Evolutionary conservation across 2,113 vertebrate genomes (phyloP).

Genomic region (Coregonus clupeaformis): DNA sequence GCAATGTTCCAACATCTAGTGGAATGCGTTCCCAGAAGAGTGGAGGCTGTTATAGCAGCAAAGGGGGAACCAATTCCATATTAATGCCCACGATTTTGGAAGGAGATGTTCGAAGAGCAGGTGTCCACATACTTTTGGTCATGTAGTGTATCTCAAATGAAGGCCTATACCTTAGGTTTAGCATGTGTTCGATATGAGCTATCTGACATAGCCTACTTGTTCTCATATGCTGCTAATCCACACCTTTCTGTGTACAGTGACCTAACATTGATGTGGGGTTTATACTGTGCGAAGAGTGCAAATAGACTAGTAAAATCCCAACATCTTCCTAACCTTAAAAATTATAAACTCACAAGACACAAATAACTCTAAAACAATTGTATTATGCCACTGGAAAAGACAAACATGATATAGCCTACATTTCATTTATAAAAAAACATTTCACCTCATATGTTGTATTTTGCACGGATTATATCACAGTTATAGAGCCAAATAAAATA

Average conservation of each 20-base stretch:
- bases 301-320: neutral
- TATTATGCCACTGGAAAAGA: neutral
- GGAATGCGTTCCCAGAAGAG: too few species aligned
- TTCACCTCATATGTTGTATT: neutral
- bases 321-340: neutral
- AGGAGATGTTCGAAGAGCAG: too few species aligned
- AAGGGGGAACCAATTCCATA: too few species aligned
- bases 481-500: constrained; percentile 8
- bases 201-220: too few species aligned
- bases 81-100: too few species aligned
- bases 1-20: too few species aligned
- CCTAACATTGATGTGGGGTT: neutral
- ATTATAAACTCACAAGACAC: neutral
- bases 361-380: constrained; percentile 9
- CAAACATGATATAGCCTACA: neutral
- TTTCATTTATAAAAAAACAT: too few species aligned
- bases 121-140: too few species aligned
- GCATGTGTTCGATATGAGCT: too few species aligned
- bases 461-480: neutral
- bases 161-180: constrained; percentile 11
- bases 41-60: too few species aligned
- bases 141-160: constrained; percentile 12
- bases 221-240: too few species aligned
- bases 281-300: neutral
- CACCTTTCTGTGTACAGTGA: neutral